A percentile compares a stretch with the other conserved stretches of the same genome.
phyloP scores from a whole-genome alignment of 2,888 invertebrate genomes.

The Rhopalosiphum nymphaeae region DNA sequence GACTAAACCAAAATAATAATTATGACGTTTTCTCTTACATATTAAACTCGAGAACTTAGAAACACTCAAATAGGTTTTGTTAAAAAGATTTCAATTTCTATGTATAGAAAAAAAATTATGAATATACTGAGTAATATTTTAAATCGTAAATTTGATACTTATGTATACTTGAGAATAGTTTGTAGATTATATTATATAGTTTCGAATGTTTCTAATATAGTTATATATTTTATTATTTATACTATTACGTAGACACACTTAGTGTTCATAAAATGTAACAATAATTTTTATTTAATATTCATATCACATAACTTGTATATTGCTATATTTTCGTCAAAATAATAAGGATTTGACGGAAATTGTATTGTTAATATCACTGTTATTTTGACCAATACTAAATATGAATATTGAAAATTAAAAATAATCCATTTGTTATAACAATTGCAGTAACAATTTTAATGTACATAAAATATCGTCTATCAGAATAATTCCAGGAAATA shows the following conservation, averaged over 20 bases:
- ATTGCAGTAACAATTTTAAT: not conserved
- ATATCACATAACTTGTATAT: not conserved
- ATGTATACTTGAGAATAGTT: not conserved
- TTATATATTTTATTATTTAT: not conserved
- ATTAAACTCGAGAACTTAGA: not conserved
- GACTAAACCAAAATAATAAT: not conserved
- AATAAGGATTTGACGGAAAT: not conserved
- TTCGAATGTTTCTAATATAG: not conserved
- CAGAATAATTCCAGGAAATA: too few relatives aligned
- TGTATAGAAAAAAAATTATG: not conserved
- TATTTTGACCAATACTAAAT: not conserved
- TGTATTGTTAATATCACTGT: not conserved
- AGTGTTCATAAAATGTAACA: not conserved
- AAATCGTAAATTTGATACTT: not conserved
- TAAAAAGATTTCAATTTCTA: not conserved
- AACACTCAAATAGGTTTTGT: not conserved
- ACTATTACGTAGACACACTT: not conserved
- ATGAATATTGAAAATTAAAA: not conserved
- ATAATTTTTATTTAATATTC: not conserved
- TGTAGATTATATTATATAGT: not conserved
- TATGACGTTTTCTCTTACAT: not conserved
- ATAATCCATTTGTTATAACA: not conserved
- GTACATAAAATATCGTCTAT: not conserved
- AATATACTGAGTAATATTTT: not conserved
- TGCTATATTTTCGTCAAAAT: not conserved